Evolutionary conservation across 2,888 invertebrate genomes (phyloP).

Genomic region (Cantharis nigra): DNA sequence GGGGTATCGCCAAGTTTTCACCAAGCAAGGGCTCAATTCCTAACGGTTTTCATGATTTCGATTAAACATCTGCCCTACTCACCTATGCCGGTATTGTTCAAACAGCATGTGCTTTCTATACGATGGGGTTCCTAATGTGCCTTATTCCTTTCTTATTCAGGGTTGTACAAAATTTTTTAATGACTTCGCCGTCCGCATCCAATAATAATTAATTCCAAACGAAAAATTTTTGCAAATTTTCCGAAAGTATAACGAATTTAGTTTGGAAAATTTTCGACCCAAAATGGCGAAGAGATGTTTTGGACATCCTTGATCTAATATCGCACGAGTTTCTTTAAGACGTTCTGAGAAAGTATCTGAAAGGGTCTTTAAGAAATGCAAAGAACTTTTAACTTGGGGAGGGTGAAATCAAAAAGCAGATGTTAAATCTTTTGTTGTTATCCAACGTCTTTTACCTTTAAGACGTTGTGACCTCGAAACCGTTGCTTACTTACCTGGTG

Average conservation of each 20-base stretch:
- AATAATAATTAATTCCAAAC: background rate
- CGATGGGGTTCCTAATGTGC: slow-evolving; percentile 29
- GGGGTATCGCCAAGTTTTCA: background rate
- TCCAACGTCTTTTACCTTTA: slow-evolving; percentile 50
- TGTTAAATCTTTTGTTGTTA: slow-evolving; percentile 47
- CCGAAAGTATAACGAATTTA: no score
- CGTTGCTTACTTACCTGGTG: slow-evolving; percentile 23
- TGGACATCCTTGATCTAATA: slow-evolving; percentile 17
- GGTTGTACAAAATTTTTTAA: slow-evolving; percentile 17
- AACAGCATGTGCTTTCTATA: slow-evolving; percentile 32
- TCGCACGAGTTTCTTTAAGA: slow-evolving; percentile 47
- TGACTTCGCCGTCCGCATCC: background rate
- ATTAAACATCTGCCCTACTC: slow-evolving; percentile 39
- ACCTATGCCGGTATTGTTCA: slow-evolving; percentile 37
- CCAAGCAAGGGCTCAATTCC: slow-evolving; percentile 6
- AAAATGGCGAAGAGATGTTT: background rate
- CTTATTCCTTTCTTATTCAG: slow-evolving; percentile 12
- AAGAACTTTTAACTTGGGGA: slow-evolving; percentile 47
- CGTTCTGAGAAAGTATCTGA: slow-evolving; percentile 48
- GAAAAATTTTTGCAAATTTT: background rate
- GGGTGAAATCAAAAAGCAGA: slow-evolving; percentile 53
- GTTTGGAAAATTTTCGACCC: no score
- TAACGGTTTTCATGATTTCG: slow-evolving; percentile 38
- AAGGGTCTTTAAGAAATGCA: slow-evolving; percentile 35
- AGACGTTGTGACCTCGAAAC: slow-evolving; percentile 33